Evolutionary conservation across 2,888 invertebrate species (phyloP).

Genomic region (Lathronympha strigana): DNA sequence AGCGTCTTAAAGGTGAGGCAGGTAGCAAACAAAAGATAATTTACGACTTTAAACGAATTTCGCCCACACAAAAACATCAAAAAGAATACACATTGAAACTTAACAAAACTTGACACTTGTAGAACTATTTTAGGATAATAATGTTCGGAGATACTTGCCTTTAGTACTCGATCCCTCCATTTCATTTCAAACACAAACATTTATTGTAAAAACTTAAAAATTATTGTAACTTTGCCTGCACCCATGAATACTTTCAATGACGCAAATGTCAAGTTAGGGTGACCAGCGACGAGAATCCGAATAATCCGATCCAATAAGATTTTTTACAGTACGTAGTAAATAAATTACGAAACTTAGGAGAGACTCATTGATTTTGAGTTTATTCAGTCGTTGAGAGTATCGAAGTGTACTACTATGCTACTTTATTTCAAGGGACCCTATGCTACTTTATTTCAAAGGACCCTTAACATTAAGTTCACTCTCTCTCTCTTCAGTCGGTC

Average conservation of each 20-base stretch:
- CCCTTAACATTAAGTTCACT: too few relatives aligned
- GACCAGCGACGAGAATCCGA: constrained; percentile 11
- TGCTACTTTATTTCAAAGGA: too few relatives aligned
- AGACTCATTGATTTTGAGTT: too few relatives aligned
- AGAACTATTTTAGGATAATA: neutral
- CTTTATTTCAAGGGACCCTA: too few relatives aligned
- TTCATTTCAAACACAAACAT: constrained; percentile 65
- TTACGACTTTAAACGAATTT: constrained; percentile 63
- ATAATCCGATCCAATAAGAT: constrained; percentile 11
- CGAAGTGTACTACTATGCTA: too few relatives aligned
- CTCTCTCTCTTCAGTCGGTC: too few relatives aligned
- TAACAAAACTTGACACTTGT: constrained; percentile 34
- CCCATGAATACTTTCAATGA: constrained; percentile 42
- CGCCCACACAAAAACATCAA: constrained; percentile 74
- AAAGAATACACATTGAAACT: constrained; percentile 61
- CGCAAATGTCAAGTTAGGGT: constrained; percentile 43
- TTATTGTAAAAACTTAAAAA: constrained; percentile 48
- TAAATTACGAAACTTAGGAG: too few relatives aligned
- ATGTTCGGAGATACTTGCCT: constrained; percentile 56
- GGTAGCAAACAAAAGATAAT: constrained; percentile 73
- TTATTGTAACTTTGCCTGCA: constrained; percentile 42
- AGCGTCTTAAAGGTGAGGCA: constrained; percentile 48
- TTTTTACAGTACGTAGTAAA: too few relatives aligned
- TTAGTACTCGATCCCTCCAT: constrained; percentile 71
- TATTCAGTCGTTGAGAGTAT: too few relatives aligned